phyloP scores from a whole-genome alignment of 2,888 invertebrate genomes.

The Drosophila birchii region DNA sequence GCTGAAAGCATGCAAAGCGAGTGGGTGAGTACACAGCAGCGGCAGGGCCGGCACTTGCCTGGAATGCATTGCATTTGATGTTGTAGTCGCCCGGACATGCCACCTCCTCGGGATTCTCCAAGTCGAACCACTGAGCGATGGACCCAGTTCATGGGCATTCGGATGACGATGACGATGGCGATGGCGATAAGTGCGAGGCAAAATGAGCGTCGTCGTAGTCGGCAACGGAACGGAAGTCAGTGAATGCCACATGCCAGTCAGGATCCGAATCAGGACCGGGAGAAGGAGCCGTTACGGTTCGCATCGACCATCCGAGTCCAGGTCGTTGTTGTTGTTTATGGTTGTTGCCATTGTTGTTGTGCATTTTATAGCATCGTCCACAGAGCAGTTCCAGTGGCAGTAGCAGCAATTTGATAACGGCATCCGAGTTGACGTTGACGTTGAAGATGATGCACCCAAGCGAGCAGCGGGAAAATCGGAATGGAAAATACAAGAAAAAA shows the following conservation, averaged over 20 bases:
- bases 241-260: slow-evolving; percentile 77
- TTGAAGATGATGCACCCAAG: slow-evolving; percentile 56
- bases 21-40: slow-evolving; percentile 53
- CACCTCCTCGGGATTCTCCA: slow-evolving; percentile 91
- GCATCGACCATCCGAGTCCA: slow-evolving; percentile 60
- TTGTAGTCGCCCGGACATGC: slow-evolving; percentile 90
- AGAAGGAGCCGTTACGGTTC: slow-evolving; percentile 59
- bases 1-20: slow-evolving; percentile 75
- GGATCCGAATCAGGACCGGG: slow-evolving; percentile 48
- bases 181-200: slow-evolving; percentile 76
- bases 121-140: slow-evolving; percentile 90
- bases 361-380: slow-evolving; percentile 58
- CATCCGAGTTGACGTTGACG: slow-evolving; percentile 66
- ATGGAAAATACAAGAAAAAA: slow-evolving; percentile 8
- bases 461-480: slow-evolving; percentile 39
- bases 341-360: slow-evolving; percentile 56
- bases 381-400: slow-evolving; percentile 41
- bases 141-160: slow-evolving; percentile 24
- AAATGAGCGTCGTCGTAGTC: slow-evolving; percentile 70
- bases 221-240: slow-evolving; percentile 69
- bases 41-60: slow-evolving; percentile 74
- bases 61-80: slow-evolving; percentile 87
- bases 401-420: slow-evolving; percentile 63
- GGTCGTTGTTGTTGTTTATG: slow-evolving; percentile 50
- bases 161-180: slow-evolving; percentile 51